These are phyloP conservation scores for Watersipora subatra DNA, from an alignment of 1,140 invertebrate species.

Conservation along the genomic window DNA sequence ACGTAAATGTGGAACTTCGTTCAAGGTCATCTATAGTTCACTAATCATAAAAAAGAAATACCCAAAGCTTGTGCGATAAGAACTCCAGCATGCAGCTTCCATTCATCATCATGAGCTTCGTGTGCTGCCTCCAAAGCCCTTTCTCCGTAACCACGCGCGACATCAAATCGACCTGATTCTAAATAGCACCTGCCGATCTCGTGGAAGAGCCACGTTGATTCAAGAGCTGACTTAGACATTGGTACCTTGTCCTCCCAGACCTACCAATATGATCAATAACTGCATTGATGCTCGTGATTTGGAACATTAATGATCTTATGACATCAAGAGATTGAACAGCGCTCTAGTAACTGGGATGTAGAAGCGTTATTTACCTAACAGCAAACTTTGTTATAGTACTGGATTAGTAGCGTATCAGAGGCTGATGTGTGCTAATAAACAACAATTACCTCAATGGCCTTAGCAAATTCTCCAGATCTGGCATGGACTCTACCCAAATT, in stretches of 20 bases:
- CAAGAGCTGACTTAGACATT: slow-evolving; percentile 23
- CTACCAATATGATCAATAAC: not conserved
- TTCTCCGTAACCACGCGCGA: slow-evolving; percentile 30
- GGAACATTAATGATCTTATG: too few species aligned
- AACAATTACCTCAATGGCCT: slow-evolving; percentile 33
- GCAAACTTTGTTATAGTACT: too few species aligned
- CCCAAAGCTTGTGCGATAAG: slow-evolving; percentile 32
- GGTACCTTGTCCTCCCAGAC: slow-evolving; percentile 33
- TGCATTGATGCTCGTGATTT: not conserved
- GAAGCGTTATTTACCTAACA: too few species aligned
- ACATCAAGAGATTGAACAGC: too few species aligned
- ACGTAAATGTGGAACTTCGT: too few species aligned
- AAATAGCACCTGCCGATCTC: slow-evolving; percentile 37
- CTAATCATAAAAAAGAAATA: slow-evolving; percentile 7
- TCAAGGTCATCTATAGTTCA: too few species aligned
- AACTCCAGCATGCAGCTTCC: slow-evolving; percentile 35
- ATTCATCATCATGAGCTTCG: slow-evolving; percentile 27
- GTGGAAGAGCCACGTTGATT: slow-evolving; percentile 36
- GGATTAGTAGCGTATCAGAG: too few species aligned
- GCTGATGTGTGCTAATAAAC: too few species aligned
- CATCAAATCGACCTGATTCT: slow-evolving; percentile 21
- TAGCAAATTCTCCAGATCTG: slow-evolving; percentile 22
- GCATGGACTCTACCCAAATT: slow-evolving; percentile 30
- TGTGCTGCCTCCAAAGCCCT: slow-evolving; percentile 25
- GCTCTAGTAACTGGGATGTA: too few species aligned